Percentiles rank a stretch among this genome's conserved stretches.
Evolutionary conservation across 1,140 invertebrate species (phyloP).

Genomic region (Tetragonula clypearis): DNA sequence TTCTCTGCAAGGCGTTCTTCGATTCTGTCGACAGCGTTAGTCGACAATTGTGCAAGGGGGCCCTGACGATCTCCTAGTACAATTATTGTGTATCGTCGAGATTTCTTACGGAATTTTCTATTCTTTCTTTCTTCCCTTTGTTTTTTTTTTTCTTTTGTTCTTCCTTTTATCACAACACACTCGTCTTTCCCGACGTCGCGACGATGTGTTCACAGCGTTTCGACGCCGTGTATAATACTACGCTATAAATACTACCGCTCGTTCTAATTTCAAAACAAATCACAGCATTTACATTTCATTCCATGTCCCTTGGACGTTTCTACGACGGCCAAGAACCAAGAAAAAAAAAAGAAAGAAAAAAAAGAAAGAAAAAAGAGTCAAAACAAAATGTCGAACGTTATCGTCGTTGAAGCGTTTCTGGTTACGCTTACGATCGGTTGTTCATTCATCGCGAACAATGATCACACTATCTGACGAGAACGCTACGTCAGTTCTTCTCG

Average conservation of each 20-base stretch:
- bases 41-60: neutral
- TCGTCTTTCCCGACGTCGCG: conserved; percentile 14
- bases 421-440: conserved; percentile 6
- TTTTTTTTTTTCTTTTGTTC: too few relatives aligned
- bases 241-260: conserved; percentile 33
- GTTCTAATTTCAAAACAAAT: conserved; percentile 44
- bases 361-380: neutral
- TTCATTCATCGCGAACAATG: conserved; percentile 13
- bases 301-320: conserved; percentile 12
- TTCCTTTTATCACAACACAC: conserved; percentile 40
- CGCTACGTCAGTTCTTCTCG: neutral
- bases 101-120: neutral
- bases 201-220: conserved; percentile 1
- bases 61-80: neutral
- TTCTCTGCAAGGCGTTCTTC: too few relatives aligned
- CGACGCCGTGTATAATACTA: neutral
- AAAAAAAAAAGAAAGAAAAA: neutral
- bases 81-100: conserved; percentile 19
- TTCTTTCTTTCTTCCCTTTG: too few relatives aligned
- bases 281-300: conserved; percentile 51
- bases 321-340: neutral
- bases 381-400: neutral
- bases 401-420: conserved; percentile 5
- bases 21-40: neutral
- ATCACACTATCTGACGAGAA: conserved; percentile 5